Base-by-base conservation (phyloP, 1,140 invertebrate species). In the Mylabris phalerata region DNA sequence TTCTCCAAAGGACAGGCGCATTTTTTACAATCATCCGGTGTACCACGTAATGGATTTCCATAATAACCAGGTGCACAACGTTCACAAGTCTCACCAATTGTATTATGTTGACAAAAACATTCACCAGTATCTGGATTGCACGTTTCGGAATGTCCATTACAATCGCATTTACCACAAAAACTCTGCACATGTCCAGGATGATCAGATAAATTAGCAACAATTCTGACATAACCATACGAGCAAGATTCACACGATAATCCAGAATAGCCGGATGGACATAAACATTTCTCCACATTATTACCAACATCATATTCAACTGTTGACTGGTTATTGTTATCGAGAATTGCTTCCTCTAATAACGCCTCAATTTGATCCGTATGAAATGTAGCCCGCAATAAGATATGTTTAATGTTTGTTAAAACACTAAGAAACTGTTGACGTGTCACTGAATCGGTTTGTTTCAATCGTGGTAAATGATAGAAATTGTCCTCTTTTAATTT, bases 311-410 rank as follows among this genome's bases (percentile, higher is more conserved):
- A 54, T 26, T 63, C 57, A 9, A 64, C 61, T 5, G 7, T 32
- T 32, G 32, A 32, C 40, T 65, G 60, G 24, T 32, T 50, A 41
- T 62, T 6, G 60, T 65, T 61, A 42, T 59, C 50, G 26, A 69
- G 60, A 3, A 32, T 48, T 3, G 26, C 71, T 50, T 7, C 57
- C 55, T 75, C 74, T 24, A 80, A 63, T 6, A 74, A 82, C 41
- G 87, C 90, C 77, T 96, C 92, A 57, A 92, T 86, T 77, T 99
- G 95, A 71, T 95, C 93, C 0, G 90, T 91, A 72, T 98, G 93
- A 74, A 89, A 98, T 52, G 92, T 91, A 0, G 93, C 51, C 55
- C 94, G 80, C 25, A 98, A 81, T 65, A 98, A 79, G 10, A 98
- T 67, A 27, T 87, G 77, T 58, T 87, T 84, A 0, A 99, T 67